Conservation (phyloP, 2,797 vertebrate genomes). For the Peromyscus aztecus region DNA sequence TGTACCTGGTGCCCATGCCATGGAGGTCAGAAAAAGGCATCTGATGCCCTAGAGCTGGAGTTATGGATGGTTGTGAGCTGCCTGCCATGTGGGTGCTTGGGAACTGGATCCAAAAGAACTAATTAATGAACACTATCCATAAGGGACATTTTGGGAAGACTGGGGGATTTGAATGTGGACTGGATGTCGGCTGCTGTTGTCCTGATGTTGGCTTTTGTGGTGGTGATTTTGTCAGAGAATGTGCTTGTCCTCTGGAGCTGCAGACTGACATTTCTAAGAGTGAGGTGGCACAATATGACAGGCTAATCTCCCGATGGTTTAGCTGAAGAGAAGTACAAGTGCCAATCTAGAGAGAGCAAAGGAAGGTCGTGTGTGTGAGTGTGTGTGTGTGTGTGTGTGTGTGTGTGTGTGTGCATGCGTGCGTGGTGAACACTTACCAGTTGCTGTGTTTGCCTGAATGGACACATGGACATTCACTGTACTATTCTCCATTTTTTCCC, state of each 20-base stretch:
- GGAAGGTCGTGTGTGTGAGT: neutral
- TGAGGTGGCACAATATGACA: neutral
- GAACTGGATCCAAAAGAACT: neutral
- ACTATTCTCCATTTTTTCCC: neutral
- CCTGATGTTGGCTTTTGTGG: neutral
- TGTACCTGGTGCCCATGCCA: neutral
- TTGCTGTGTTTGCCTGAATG: neutral
- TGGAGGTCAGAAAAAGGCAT: neutral
- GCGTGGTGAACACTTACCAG: neutral
- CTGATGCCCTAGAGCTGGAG: neutral
- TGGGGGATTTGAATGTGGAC: neutral
- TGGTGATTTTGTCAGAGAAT: neutral
- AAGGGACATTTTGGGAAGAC: neutral
- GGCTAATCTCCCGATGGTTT: neutral
- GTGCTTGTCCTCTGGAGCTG: neutral
- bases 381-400: no score
- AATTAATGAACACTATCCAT: neutral
- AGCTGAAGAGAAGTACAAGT: neutral
- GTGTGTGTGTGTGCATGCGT: fast-evolving
- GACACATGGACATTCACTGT: neutral
- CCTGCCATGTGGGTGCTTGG: neutral
- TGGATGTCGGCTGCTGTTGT: neutral
- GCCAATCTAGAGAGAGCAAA: neutral
- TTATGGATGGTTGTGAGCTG: neutral
- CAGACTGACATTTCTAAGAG: neutral